phyloP scores from a whole-genome alignment of 2,797 vertebrate genomes.

The Poecilia gillii region DNA sequence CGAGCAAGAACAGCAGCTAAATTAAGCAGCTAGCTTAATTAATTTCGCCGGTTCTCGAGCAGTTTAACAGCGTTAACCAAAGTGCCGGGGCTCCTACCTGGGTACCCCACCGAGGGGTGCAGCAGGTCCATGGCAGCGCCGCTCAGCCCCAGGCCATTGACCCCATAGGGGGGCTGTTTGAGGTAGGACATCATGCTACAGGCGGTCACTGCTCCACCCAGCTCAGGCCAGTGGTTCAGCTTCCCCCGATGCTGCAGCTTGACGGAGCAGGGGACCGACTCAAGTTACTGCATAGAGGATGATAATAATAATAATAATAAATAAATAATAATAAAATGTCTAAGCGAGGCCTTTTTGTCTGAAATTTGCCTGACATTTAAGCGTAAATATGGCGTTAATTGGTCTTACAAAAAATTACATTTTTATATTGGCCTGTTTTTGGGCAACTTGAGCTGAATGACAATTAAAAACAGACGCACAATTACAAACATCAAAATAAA shows the following conservation, averaged over 20 bases:
- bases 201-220: slow-evolving; percentile 86
- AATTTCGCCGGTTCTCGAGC: not conserved
- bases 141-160: slow-evolving; percentile 95
- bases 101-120: slow-evolving; percentile 95
- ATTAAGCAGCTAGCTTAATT: not conserved
- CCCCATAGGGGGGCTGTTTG: slow-evolving; percentile 97
- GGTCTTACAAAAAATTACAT: not conserved
- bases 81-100: slow-evolving; percentile 75
- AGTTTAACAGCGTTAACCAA: not conserved
- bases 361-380: not conserved
- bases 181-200: slow-evolving; percentile 99
- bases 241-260: slow-evolving; percentile 85
- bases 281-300: slow-evolving; percentile 56
- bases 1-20: too few relatives aligned
- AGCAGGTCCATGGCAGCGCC: slow-evolving; percentile 94
- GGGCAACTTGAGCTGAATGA: not conserved
- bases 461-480: not conserved
- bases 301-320: not conserved
- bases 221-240: slow-evolving; percentile 83
- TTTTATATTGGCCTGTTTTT: not conserved
- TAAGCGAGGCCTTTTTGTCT: not conserved
- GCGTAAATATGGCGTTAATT: not conserved
- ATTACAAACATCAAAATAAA: not conserved
- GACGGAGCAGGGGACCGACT: slow-evolving; percentile 73
- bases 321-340: not conserved